Evolutionary conservation across 2,888 invertebrate genomes (phyloP), one percentile per base, ranked within the genome.

Genomic region (Lasioglossum zephyrum): DNA sequence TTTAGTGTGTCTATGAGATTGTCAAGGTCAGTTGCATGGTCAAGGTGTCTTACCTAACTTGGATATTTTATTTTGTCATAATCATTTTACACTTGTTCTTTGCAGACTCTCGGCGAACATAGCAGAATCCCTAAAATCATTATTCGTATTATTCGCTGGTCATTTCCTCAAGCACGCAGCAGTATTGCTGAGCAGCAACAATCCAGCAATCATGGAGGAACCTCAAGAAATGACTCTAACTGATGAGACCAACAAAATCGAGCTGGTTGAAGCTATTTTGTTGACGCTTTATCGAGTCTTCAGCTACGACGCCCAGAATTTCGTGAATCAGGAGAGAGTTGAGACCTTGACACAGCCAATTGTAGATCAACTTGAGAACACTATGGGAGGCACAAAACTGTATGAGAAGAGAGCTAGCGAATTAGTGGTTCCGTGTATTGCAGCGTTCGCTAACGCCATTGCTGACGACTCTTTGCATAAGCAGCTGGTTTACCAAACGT

Each of bases 381-480:
- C 96, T 39, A 92, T 97, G 41, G 96, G 97, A n/a, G 96, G 96
- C 5, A 96, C 96, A 85, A 96, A 96, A 26, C 94, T 94, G 31
- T 96, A 97, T 91, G 96, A 97, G 91, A 93, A 95, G 2, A 96
- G 98, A 76, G 96, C 97, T 0, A 95, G 94, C 77, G 95, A 96
- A 73, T 94, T 97, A 39, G 95, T 99, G 53, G 97, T 97, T n/a
- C 97, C 97, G 0, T 98, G 98, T 93, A 96, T 99, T 84, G 97
- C 97, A 0, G 97, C 98, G 92, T 97, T 99, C 92, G 97, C 98
- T 0, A 97, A 97, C 18, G 97, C 98, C 0, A 97, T 97, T 1
- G 97, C 97, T 3, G 98, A 98, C 93, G 98, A 99, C 94, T 97
- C 98, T 0, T 95, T 98, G 47, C 99, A 99, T 97, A 99, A 99